phyloP scores from a whole-genome alignment of 1,140 invertebrate species.

The Aphelinus atriplicis region DNA sequence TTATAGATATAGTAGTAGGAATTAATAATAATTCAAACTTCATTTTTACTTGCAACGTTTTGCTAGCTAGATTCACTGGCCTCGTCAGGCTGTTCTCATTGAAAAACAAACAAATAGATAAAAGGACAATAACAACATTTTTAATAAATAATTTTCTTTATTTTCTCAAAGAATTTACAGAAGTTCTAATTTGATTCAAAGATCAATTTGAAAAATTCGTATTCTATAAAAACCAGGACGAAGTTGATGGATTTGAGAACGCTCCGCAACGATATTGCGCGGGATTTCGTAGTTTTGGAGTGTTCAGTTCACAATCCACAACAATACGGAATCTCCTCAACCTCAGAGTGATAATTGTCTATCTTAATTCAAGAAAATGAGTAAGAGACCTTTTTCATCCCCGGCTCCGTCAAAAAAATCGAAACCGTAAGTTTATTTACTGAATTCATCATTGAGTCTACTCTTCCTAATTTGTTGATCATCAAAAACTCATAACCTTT shows the following conservation, averaged over 20 bases:
- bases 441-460: background rate
- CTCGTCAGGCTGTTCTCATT: too few relatives aligned
- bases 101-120: too few relatives aligned
- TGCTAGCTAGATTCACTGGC: too few relatives aligned
- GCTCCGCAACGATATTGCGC: background rate
- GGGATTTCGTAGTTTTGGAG: background rate
- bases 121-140: too few relatives aligned
- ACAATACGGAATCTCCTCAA: background rate
- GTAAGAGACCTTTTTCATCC: conserved; percentile 32
- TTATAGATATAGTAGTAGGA: too few relatives aligned
- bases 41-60: too few relatives aligned
- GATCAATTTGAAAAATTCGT: too few relatives aligned
- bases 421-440: conserved; percentile 21
- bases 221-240: too few relatives aligned
- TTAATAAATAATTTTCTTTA: too few relatives aligned
- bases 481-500: conserved; percentile 20
- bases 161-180: too few relatives aligned
- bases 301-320: background rate
- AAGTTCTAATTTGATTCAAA: too few relatives aligned
- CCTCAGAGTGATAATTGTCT: background rate
- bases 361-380: conserved; percentile 8
- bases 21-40: too few relatives aligned
- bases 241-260: conserved; percentile 9
- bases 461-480: background rate
- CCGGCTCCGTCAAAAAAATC: conserved; percentile 34